Percentiles rank a stretch among this genome's conserved stretches.
Conservation (phyloP, 2,888 invertebrate genomes). For the Erebia aethiops region DNA sequence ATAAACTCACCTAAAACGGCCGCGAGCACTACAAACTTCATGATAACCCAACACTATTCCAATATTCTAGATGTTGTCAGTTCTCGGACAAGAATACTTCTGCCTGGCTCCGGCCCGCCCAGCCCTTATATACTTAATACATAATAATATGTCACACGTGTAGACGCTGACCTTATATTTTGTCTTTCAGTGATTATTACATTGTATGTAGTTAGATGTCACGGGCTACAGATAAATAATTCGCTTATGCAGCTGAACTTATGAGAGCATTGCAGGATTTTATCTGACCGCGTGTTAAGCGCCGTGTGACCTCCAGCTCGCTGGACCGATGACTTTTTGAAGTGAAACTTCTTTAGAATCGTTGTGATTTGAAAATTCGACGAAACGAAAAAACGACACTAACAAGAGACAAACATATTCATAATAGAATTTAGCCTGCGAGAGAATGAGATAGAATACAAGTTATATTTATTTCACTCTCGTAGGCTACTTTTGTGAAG, state of each 20-base stretch:
- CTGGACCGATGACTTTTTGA: too few relatives aligned
- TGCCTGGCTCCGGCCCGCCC: conserved; percentile 39
- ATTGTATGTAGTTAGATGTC: conserved; percentile 37
- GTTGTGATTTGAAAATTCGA: too few relatives aligned
- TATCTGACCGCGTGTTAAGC: too few relatives aligned
- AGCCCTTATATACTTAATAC: conserved; percentile 56
- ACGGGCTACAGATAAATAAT: not conserved
- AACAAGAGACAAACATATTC: too few relatives aligned
- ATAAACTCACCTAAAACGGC: conserved; percentile 69
- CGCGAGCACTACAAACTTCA: conserved; percentile 72
- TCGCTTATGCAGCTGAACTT: not conserved
- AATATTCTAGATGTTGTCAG: conserved; percentile 44
- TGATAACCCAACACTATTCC: conserved; percentile 46
- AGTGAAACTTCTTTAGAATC: too few relatives aligned
- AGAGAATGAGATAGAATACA: too few relatives aligned
- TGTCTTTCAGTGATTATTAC: conserved; percentile 41
- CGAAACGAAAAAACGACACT: too few relatives aligned
- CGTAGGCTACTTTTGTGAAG: too few relatives aligned
- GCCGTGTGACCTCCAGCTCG: too few relatives aligned
- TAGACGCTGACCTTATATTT: conserved; percentile 41
- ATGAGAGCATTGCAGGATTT: not conserved
- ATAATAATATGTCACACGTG: conserved; percentile 56
- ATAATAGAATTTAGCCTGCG: too few relatives aligned
- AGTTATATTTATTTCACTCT: too few relatives aligned
- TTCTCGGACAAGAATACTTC: conserved; percentile 65